Evolutionary conservation across 2,113 vertebrate genomes (phyloP).

Genomic region (Gymnogyps californianus): DNA sequence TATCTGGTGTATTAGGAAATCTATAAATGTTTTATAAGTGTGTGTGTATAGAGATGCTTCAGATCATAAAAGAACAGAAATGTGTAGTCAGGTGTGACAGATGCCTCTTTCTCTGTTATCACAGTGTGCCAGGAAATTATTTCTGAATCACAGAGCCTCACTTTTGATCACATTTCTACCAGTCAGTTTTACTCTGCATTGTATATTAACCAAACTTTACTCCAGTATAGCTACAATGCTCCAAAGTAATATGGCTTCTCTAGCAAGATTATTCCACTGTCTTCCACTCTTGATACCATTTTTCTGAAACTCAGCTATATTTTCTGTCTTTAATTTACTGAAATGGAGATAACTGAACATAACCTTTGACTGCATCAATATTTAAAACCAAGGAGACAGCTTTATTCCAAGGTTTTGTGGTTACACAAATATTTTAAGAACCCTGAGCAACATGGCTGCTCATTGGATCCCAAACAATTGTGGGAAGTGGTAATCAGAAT

Average conservation of each 20-base stretch:
- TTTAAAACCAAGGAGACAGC: neutral
- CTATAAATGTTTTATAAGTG: neutral
- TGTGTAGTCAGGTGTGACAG: neutral
- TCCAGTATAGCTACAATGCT: neutral
- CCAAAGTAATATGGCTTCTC: neutral
- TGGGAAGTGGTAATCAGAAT: neutral
- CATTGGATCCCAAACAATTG: neutral
- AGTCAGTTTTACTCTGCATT: neutral
- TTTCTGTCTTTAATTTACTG: neutral
- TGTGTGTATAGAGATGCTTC: neutral
- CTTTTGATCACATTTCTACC: neutral
- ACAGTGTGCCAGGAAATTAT: neutral
- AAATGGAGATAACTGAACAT: neutral
- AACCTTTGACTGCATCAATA: neutral
- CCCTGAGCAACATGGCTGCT: neutral
- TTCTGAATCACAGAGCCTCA: neutral
- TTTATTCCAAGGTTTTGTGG: neutral
- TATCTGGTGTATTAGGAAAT: neutral
- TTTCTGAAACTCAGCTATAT: neutral
- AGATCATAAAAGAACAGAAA: neutral
- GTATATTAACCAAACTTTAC: neutral
- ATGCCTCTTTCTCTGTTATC: neutral
- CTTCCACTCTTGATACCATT: neutral
- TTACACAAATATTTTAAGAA: neutral
- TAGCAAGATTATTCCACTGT: neutral